Base-by-base conservation (phyloP, 2,888 invertebrate genomes). In the Psylliodes chrysocephalus region DNA sequence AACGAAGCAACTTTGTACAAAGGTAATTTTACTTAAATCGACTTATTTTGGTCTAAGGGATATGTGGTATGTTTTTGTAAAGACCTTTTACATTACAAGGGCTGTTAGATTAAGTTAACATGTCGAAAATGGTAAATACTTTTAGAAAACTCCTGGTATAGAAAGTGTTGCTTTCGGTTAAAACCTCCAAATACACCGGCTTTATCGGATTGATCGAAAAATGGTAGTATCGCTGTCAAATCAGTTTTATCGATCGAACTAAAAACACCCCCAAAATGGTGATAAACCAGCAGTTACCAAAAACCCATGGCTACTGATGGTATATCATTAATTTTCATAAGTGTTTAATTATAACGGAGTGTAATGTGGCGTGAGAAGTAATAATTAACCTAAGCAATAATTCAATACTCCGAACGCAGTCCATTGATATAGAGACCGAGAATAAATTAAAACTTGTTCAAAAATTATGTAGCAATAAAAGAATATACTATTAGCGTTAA, bases 341-440 rank as follows among this genome's bases (percentile, higher is more conserved):
- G 67, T 71, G 63, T 70, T 71, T 71, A 72, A 71, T 72, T 70
- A 70, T 67, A 64, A 67, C 61, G 66, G 54, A 63, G 59, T 46
- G 64, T 62, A 69, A 67, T 66, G 65, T 68, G 65, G 69, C 71
- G 71, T 73, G 73, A 69, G 67, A 68, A 64, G 65, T 60, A 60
- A 68, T 61, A 68, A 72, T 73, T 72, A 73, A 64, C 67, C 55
- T 4, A 19, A 51, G 60, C 64, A 67, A 70, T 70, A 71, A 66
- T 63, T 71, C 63, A 68, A 67, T 63, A 67, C 55, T 64, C 63
- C 65, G 67, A 67, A 67, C 60, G 61, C 65, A 53, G 53, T 52
- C 56, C 66, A 64, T 66, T 60, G 64, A 62, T 65, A 68, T 19
- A 40, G 35, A 63, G 44, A 44, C 42, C 38, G 44, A 60, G 49